Percentiles rank a stretch among this genome's conserved stretches.
phyloP scores from a whole-genome alignment of 1,140 invertebrate genomes.

The Platyscapa corneri region DNA sequence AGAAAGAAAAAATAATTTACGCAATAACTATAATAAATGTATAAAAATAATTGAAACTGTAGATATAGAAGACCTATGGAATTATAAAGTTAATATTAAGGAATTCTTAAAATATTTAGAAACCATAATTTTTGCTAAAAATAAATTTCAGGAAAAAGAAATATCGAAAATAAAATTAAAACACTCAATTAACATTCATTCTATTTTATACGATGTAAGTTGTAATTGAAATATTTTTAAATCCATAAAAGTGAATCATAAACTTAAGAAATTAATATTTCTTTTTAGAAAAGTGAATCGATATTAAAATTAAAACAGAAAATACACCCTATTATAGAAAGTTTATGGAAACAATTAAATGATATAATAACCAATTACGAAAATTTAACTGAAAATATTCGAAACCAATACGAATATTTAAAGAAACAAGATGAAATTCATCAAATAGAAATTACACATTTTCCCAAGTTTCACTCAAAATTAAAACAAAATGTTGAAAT shows the following conservation, averaged over 20 bases:
- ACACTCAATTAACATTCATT: slow-evolving; percentile 64
- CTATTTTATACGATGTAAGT: slow-evolving; percentile 64
- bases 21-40: slow-evolving; percentile 74
- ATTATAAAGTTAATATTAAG: slow-evolving; percentile 55
- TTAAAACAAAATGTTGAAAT: slow-evolving; percentile 59
- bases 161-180: slow-evolving; percentile 58
- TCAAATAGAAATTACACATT: slow-evolving; percentile 55
- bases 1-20: slow-evolving; percentile 74
- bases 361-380: slow-evolving; percentile 64
- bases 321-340: slow-evolving; percentile 58
- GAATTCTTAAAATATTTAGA: slow-evolving; percentile 59
- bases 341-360: slow-evolving; percentile 61
- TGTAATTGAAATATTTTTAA: slow-evolving; percentile 5
- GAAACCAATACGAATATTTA: slow-evolving; percentile 69
- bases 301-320: slow-evolving; percentile 54
- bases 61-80: slow-evolving; percentile 59
- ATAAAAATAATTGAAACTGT: slow-evolving; percentile 53
- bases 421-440: slow-evolving; percentile 65
- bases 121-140: slow-evolving; percentile 59
- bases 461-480: slow-evolving; percentile 60
- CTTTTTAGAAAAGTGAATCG: slow-evolving; percentile 62
- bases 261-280: not conserved
- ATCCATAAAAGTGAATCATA: not conserved
- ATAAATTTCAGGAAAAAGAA: slow-evolving; percentile 56
- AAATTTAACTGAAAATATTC: slow-evolving; percentile 61